These are phyloP conservation scores for Abscondita cerata DNA, from an alignment of 2,888 invertebrate genomes.

Conservation along the genomic window DNA sequence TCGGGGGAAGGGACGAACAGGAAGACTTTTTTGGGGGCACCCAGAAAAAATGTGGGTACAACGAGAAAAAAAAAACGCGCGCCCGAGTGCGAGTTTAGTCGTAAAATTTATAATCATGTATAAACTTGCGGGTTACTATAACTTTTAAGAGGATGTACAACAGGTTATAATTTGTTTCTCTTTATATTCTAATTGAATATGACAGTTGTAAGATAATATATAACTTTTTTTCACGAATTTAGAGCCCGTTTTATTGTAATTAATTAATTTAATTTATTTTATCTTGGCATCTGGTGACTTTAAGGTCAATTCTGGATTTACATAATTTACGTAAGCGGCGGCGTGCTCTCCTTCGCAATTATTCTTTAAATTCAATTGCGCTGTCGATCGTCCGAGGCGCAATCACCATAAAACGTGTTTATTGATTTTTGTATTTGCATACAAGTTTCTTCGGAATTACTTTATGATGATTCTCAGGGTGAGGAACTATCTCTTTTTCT, in stretches of 20 bases:
- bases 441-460: too few species aligned
- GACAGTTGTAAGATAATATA: conserved; percentile 43
- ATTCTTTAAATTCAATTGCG: too few species aligned
- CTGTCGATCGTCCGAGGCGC: too few species aligned
- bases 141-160: conserved; percentile 34
- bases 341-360: too few species aligned
- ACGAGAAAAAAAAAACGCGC: not conserved
- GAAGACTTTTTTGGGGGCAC: not conserved
- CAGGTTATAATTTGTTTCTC: conserved; percentile 41
- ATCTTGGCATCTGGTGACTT: not conserved
- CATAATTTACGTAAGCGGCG: too few species aligned
- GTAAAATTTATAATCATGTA: conserved; percentile 26
- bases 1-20: not conserved
- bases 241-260: conserved; percentile 35
- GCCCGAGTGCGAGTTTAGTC: conserved; percentile 7
- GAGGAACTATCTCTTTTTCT: too few species aligned
- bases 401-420: too few species aligned
- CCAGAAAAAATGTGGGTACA: not conserved
- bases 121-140: conserved; percentile 30
- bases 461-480: too few species aligned
- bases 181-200: conserved; percentile 43
- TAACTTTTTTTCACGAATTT: conserved; percentile 34
- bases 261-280: conserved; percentile 39
- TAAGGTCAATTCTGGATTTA: too few species aligned
- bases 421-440: too few species aligned